Conservation (phyloP, 2,113 vertebrate genomes). For the Tretioscincus oriximinensis region DNA sequence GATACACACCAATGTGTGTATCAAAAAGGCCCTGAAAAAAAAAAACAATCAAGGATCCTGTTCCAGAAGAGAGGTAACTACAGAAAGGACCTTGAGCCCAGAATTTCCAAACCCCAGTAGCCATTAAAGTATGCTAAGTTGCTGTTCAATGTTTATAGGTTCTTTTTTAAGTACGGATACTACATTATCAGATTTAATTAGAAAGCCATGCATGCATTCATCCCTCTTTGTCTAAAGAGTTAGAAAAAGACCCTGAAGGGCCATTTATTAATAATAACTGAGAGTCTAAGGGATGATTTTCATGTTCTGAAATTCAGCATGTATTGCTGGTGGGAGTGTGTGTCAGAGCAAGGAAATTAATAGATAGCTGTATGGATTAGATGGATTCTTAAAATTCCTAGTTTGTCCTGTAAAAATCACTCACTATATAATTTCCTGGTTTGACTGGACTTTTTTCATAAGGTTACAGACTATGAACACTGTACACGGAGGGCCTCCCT, state of each 20-base stretch:
- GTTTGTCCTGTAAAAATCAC: conserved; percentile 10
- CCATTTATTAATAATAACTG: background rate
- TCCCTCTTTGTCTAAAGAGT: background rate
- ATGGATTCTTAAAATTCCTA: conserved; percentile 17
- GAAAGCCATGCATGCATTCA: no score
- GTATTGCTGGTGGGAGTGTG: background rate
- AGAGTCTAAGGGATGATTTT: background rate
- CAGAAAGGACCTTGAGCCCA: no score
- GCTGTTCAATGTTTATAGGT: background rate
- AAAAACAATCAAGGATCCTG: no score
- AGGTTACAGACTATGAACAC: conserved; percentile 1
- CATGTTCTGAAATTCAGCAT: conserved; percentile 9
- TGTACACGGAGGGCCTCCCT: background rate
- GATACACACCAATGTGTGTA: no score
- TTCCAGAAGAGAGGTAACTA: no score
- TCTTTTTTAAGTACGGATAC: background rate
- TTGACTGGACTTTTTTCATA: conserved; percentile 18
- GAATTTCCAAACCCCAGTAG: no score
- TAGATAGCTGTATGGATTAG: conserved; percentile 12
- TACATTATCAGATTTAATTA: background rate
- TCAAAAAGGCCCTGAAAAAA: no score
- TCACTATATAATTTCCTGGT: conserved; percentile 5
- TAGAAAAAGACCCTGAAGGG: background rate
- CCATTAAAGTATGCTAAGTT: no score
- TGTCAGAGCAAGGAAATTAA: conserved; percentile 14